Base-by-base conservation (phyloP, 2,113 vertebrate genomes). In the Calyptommatus sinebrachiatus region DNA sequence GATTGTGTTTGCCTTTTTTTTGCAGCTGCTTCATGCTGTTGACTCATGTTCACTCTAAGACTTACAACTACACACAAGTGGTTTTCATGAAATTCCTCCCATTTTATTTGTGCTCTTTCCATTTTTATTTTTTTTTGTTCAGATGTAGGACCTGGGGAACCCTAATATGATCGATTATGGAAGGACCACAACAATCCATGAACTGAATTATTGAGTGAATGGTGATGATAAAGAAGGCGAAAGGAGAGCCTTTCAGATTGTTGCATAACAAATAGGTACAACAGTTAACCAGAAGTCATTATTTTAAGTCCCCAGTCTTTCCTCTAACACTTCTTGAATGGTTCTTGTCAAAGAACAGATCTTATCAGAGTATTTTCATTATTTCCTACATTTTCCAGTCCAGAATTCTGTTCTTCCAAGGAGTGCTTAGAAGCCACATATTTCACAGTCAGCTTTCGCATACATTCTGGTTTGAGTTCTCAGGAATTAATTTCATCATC, bases 371-470 rank as follows among this genome's bases (percentile, higher is more conserved):
- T 31, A 21, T 76, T 70, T 76, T 57, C 28, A 70, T 50, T 62
- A 10, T 76, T 66, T 35, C 70, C 73, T 66, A 70, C 53, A 48
- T 70, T 35, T 76, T 53, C 73, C 28, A 61, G 73, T 45, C 22
- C 41, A 73, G 62, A 66, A 74, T 91, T 89, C 89, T 88, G 84
- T 31, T 85, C 86, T 90, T 85, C 88, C 76, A 31, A 88, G 88
- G 85, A 91, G 89, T 84, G 77, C 81, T 85, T 89, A 83, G 89
- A 91, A 85, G 86, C 84, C 88, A 88, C 84, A 85, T 87, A 14
- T 66, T 89, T 89, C n/a, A 79, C 86, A 91, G 84, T 89, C 82
- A 79, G 9, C 85, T 87, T 60, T 86, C 76, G 83, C 89, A 91
- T 88, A 82, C 77, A 88, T 83, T 90, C 86, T 48, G 26, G 78